These are phyloP conservation scores for Psilopsiagon aymara DNA, from an alignment of 2,113 vertebrate genomes.

Conservation along the genomic window DNA sequence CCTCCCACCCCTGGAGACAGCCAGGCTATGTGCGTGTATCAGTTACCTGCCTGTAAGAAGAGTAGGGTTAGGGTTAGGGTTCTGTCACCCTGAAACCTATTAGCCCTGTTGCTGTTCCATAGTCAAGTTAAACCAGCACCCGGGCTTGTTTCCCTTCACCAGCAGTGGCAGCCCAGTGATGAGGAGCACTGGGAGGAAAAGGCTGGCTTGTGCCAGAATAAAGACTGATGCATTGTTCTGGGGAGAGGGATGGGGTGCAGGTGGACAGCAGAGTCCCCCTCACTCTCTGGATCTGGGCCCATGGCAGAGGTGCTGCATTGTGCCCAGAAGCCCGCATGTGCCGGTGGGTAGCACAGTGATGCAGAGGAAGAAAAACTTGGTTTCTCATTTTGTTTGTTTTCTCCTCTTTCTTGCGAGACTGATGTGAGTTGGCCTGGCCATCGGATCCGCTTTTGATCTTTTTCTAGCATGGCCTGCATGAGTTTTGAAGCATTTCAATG, in stretches of 20 bases:
- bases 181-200: not conserved
- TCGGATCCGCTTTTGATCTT: constrained; percentile 47
- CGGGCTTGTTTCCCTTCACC: not conserved
- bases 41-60: not conserved
- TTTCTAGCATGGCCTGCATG: not conserved
- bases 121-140: not conserved
- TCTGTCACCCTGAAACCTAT: not conserved
- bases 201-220: not conserved
- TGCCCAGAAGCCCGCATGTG: not conserved
- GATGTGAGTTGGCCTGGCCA: constrained; percentile 5
- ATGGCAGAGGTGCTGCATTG: not conserved
- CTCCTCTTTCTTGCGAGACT: not conserved
- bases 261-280: rapidly evolving
- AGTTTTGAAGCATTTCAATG: not conserved
- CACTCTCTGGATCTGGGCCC: rapidly evolving
- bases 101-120: rapidly evolving
- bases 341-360: rapidly evolving
- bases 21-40: rapidly evolving
- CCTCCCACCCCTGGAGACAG: not conserved
- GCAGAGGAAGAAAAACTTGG: not conserved
- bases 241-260: not conserved
- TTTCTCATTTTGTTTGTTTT: constrained; percentile 35
- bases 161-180: not conserved
- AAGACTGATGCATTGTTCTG: rapidly evolving
- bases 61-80: no score